Base-by-base conservation (phyloP, 2,888 invertebrate species). In the Eilema caniola region DNA sequence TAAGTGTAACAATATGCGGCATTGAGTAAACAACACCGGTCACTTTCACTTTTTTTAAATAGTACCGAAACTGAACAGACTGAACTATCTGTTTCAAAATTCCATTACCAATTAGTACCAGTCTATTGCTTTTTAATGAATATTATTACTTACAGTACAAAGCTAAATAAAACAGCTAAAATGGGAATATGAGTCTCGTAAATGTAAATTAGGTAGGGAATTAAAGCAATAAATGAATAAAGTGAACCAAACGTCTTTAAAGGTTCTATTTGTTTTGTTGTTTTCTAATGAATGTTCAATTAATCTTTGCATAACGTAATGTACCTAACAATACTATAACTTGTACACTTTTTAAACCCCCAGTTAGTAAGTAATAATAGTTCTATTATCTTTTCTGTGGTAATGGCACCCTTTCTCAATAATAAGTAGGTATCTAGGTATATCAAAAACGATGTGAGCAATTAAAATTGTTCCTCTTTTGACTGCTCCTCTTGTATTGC, bases 41-140 rank as follows among this genome's bases (percentile, higher is more conserved):
- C 31, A 71, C 75, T 77, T 77, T 83, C 73, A 76, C 74, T 77
- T 76, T 72, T 33, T 65, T 2, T 8, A 31, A 56, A 16, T 20
- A 1, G 28, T 24, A 24, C 57, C 25, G 20, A n/a, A 28, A 41
- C 24, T 1, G 24, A 25, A 53, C 20, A n/a, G n/a, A 41, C 24
- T 1, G 24, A 25, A 53, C 20, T 7, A 47, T 20, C 0, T 47
- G 20, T 47, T 47, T 47, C 41, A 41, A 47, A 47, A 47, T 47
- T 4, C 20, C 20, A 47, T 47, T 47, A 47, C 20, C n/a, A 20
- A 20, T 47, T 20, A 20, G 47, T 7, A 47, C 1, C 47, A 20
- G 47, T 47, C 47, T 47, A 20, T 47, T 47, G 20, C 20, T 20
- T 47, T 47, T 47, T 5, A 47, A 47, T 47, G 20, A 47, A 33